Percentiles rank a stretch among this genome's conserved stretches.
Evolutionary conservation across 2,797 vertebrate genomes (phyloP).

Genomic region (Jordanella pulchra): DNA sequence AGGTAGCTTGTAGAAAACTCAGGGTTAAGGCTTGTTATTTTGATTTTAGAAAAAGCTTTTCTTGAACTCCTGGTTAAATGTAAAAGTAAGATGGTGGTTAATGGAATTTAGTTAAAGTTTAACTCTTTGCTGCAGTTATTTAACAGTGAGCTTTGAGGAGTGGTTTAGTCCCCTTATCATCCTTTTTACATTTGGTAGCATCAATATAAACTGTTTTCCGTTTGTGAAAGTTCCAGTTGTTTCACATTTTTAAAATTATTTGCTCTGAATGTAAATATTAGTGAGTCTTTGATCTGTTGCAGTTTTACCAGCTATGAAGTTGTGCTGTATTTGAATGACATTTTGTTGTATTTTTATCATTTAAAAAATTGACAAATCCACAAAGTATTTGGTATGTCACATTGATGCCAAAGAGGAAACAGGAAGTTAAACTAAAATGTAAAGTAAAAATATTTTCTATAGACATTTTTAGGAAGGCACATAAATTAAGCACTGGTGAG

Average conservation of each 20-base stretch:
- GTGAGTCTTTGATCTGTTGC: not conserved
- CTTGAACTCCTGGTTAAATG: not conserved
- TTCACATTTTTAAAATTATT: not conserved
- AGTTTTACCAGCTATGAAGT: not conserved
- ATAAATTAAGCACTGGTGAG: not conserved
- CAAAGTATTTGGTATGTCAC: not conserved
- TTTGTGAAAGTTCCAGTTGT: not conserved
- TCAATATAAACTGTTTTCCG: not conserved
- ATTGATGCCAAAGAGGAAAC: not conserved
- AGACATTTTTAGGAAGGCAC: too few relatives aligned
- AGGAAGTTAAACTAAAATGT: not conserved
- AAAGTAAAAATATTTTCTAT: not conserved
- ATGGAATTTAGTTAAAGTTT: not conserved
- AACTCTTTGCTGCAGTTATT: not conserved
- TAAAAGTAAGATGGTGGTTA: not conserved
- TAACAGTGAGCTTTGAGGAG: too few relatives aligned
- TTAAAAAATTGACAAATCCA: not conserved
- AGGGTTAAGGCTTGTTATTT: not conserved
- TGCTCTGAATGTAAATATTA: not conserved
- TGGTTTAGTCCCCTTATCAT: too few relatives aligned
- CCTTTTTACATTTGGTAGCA: too few relatives aligned
- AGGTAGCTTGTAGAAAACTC: not conserved
- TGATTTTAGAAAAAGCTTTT: not conserved
- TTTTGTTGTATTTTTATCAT: not conserved
- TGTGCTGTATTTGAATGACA: not conserved